Conservation (phyloP, 2,113 vertebrate species). For the Cavia aperea region DNA sequence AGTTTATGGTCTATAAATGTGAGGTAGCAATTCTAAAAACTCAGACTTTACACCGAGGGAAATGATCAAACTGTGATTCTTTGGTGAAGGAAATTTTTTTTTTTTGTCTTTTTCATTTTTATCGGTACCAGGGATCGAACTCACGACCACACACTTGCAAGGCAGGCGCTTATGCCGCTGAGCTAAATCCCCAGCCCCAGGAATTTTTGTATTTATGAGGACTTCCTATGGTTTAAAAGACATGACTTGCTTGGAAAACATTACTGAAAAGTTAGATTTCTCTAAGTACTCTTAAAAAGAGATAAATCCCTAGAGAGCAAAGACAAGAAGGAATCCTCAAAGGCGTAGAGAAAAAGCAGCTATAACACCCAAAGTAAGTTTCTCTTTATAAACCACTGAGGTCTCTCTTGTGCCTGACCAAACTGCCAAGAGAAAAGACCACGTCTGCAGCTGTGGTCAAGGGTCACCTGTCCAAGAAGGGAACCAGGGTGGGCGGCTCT, state of each 20-base stretch:
- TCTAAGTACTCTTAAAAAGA: slow-evolving; percentile 11
- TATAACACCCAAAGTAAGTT: background rate
- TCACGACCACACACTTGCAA: too few relatives aligned
- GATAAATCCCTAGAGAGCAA: background rate
- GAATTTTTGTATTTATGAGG: background rate
- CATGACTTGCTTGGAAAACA: background rate
- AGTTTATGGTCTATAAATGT: rapidly evolving
- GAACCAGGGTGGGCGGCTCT: too few relatives aligned
- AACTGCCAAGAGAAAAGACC: rapidly evolving
- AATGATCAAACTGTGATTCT: background rate
- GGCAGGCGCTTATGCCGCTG: too few relatives aligned
- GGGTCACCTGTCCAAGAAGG: rapidly evolving
- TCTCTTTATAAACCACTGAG: background rate
- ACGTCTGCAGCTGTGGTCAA: rapidly evolving
- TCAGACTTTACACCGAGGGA: background rate
- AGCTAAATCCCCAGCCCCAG: too few relatives aligned
- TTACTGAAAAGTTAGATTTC: background rate
- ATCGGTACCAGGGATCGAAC: too few relatives aligned
- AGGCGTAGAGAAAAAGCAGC: background rate
- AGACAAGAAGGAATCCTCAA: background rate
- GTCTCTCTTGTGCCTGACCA: too few relatives aligned
- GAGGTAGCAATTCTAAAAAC: background rate
- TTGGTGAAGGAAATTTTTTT: background rate
- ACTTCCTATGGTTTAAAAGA: background rate
- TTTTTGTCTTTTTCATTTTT: too few relatives aligned